Percentiles rank a stretch among this genome's conserved stretches.
These are phyloP conservation scores for Agrotis exclamationis DNA, from an alignment of 2,888 invertebrate species.

Conservation along the genomic window DNA sequence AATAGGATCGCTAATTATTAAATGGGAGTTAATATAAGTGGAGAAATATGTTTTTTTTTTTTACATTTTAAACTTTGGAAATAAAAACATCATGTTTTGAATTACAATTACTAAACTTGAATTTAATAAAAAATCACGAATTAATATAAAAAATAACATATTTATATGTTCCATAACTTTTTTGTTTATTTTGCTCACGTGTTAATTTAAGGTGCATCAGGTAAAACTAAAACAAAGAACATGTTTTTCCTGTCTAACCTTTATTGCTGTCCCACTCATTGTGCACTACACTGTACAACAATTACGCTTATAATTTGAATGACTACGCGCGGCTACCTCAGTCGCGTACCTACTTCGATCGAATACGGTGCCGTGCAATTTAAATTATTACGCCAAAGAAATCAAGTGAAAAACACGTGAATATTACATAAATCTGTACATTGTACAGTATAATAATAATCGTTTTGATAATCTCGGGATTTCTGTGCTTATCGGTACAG, in stretches of 20 bases:
- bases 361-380: slow-evolving; percentile 5
- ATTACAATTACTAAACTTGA: no score
- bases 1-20: no score
- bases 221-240: slow-evolving; percentile 6
- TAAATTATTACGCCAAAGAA: not conserved
- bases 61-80: no score
- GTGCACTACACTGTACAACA: slow-evolving; percentile 38
- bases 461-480: slow-evolving; percentile 13
- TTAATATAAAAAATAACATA: no score
- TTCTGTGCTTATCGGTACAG: slow-evolving; percentile 18
- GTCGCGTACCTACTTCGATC: slow-evolving; percentile 15
- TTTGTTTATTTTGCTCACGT: not conserved
- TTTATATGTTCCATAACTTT: not conserved
- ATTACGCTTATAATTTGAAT: slow-evolving; percentile 38
- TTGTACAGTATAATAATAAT: slow-evolving; percentile 22
- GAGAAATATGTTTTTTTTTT: no score
- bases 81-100: no score
- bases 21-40: no score
- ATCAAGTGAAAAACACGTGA: slow-evolving; percentile 22
- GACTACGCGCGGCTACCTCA: slow-evolving; percentile 13
- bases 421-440: slow-evolving; percentile 10
- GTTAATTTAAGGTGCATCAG: not conserved
- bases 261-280: slow-evolving; percentile 4
- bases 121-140: no score
- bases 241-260: not conserved